Conservation (phyloP, 2,113 vertebrate species). For the Pungitius pungitius region DNA sequence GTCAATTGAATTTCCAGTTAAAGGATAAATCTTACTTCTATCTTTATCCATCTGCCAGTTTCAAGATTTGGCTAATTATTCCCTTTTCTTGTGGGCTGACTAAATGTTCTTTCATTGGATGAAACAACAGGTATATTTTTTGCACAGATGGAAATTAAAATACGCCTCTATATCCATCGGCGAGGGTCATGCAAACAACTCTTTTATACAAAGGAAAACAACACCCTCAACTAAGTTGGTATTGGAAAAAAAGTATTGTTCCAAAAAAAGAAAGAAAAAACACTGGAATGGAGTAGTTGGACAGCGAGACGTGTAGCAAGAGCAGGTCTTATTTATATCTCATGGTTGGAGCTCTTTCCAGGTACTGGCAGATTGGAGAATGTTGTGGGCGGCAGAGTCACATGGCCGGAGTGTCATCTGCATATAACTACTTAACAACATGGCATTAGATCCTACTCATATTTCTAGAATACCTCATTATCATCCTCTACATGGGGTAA, state of each 20-base stretch:
- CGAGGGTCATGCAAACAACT: slow-evolving; percentile 56
- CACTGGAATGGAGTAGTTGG: slow-evolving; percentile 49
- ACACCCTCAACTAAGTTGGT: slow-evolving; percentile 40
- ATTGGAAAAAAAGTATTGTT: slow-evolving; percentile 44
- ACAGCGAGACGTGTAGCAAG: slow-evolving; percentile 49
- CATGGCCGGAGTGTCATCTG: slow-evolving; percentile 71
- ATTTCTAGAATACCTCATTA: slow-evolving; percentile 7
- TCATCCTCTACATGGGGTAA: too few relatives aligned
- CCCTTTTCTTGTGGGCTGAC: slow-evolving; percentile 22
- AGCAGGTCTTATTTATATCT: slow-evolving; percentile 78
- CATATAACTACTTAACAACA: slow-evolving; percentile 53
- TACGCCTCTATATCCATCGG: slow-evolving; percentile 40
- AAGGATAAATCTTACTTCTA: not conserved
- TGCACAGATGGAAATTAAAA: slow-evolving; percentile 77
- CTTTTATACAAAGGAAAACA: slow-evolving; percentile 62
- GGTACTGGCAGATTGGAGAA: slow-evolving; percentile 76
- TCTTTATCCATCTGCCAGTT: not conserved
- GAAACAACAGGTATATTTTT: slow-evolving; percentile 46
- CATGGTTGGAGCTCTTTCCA: slow-evolving; percentile 64
- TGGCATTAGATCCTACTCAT: slow-evolving; percentile 27
- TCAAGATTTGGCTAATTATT: not conserved
- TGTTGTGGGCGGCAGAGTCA: slow-evolving; percentile 75
- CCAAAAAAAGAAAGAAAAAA: slow-evolving; percentile 21
- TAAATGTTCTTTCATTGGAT: slow-evolving; percentile 35
- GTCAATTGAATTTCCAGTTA: not conserved